A percentile compares a stretch with the other conserved stretches of the same genome.
Conservation (phyloP, 1,140 invertebrate species). For the Halyomorpha halys region DNA sequence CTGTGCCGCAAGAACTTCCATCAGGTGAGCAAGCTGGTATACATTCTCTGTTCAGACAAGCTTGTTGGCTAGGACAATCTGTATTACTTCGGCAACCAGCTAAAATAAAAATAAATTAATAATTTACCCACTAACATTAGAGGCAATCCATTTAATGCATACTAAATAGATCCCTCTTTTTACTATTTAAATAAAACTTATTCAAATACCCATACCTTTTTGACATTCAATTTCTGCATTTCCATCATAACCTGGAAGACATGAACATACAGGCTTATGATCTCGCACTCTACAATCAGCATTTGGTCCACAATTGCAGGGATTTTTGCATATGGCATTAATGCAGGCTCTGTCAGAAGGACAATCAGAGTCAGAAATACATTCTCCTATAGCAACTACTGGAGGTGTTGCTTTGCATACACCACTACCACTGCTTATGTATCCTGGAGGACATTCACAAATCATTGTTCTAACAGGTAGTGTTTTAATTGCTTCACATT, state of each 20-base stretch:
- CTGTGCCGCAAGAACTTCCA: slow-evolving; percentile 51
- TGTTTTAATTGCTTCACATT: slow-evolving; percentile 68
- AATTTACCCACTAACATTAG: no score
- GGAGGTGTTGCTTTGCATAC: slow-evolving; percentile 59
- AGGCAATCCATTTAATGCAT: background rate
- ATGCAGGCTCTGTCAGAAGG: slow-evolving; percentile 62
- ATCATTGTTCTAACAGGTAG: slow-evolving; percentile 76
- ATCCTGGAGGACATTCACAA: slow-evolving; percentile 78
- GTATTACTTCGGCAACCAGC: slow-evolving; percentile 59
- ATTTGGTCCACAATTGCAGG: slow-evolving; percentile 69
- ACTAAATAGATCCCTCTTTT: background rate
- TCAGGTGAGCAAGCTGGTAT: slow-evolving; percentile 62
- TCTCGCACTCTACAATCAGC: slow-evolving; percentile 68
- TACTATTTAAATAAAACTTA: background rate
- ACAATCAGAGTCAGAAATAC: slow-evolving; percentile 65
- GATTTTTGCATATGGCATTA: slow-evolving; percentile 64
- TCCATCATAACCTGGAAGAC: slow-evolving; percentile 65
- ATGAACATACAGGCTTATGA: slow-evolving; percentile 75
- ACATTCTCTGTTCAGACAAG: slow-evolving; percentile 67
- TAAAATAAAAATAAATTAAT: slow-evolving; percentile 24
- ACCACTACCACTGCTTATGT: slow-evolving; percentile 70
- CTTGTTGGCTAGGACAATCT: slow-evolving; percentile 64
- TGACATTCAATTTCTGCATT: slow-evolving; percentile 66
- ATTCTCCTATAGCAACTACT: slow-evolving; percentile 52
- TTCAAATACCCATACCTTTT: slow-evolving; percentile 37